A percentile compares a stretch with the other conserved stretches of the same genome.
Conservation (phyloP, 2,888 invertebrate species). For the Punctoribates punctum region DNA sequence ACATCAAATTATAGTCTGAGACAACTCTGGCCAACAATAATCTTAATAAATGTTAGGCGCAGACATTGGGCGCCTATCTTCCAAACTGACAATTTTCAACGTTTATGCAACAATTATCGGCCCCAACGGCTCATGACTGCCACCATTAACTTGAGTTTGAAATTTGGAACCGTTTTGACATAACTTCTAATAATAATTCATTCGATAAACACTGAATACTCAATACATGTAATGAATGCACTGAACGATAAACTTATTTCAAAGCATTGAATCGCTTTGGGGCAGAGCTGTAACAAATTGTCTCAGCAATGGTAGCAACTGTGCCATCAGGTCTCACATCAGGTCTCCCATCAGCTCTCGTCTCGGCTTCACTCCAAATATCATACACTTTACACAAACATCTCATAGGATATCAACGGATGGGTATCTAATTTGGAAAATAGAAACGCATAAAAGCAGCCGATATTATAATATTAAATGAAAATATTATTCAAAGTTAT, state of each 20-base stretch:
- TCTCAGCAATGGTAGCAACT: constrained; percentile 1
- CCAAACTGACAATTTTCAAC: constrained; percentile 1
- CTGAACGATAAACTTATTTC: not conserved
- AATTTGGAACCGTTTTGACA: not conserved
- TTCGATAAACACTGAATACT: constrained; percentile 7
- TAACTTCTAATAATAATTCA: not conserved
- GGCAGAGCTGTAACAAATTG: constrained; percentile 13
- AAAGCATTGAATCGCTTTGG: not conserved
- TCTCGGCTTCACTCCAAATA: not conserved
- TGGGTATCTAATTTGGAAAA: not conserved
- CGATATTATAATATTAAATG: constrained; percentile 4
- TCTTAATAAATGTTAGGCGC: not conserved
- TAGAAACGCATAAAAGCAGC: not conserved
- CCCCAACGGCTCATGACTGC: constrained; percentile 14
- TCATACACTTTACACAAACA: not conserved
- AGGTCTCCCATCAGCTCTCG: no score
- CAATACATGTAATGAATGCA: not conserved
- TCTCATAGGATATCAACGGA: not conserved
- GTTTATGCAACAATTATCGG: constrained; percentile 16
- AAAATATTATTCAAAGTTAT: constrained; percentile 1
- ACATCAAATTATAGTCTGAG: constrained; percentile 14
- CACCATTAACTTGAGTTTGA: not conserved
- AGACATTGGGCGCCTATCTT: not conserved
- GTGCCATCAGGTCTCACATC: constrained; percentile 18
- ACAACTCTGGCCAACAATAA: constrained; percentile 18